Percentiles rank a stretch among this genome's conserved stretches.
These are phyloP conservation scores for Manis javanica DNA, from an alignment of 2,797 vertebrate genomes.

Conservation along the genomic window DNA sequence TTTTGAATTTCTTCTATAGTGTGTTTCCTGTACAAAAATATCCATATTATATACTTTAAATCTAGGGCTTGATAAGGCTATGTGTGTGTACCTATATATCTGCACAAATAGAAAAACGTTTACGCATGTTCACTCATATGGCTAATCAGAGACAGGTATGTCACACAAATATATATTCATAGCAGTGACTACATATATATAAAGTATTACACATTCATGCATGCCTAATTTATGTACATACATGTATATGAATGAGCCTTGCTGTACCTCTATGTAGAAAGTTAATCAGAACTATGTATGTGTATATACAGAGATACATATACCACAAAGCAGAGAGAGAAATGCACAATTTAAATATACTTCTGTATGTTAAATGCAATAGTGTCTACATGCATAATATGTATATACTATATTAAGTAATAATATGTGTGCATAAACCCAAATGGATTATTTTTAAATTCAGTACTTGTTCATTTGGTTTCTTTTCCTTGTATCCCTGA, in stretches of 20 bases:
- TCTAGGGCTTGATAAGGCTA: conserved; percentile 26
- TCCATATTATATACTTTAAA: conserved; percentile 50
- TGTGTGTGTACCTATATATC: background rate
- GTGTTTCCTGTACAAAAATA: conserved; percentile 57
- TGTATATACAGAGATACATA: background rate
- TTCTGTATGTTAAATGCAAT: background rate
- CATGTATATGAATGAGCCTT: background rate
- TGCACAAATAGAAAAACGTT: conserved; percentile 20
- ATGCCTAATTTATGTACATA: background rate
- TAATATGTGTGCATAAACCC: background rate
- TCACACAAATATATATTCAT: background rate
- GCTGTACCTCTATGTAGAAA: background rate
- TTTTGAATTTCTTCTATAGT: conserved; percentile 51
- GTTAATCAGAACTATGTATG: background rate
- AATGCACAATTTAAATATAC: background rate
- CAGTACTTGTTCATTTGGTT: background rate
- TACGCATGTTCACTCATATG: background rate
- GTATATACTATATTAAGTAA: background rate
- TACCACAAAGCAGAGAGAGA: background rate
- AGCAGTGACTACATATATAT: background rate
- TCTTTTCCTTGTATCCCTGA: background rate
- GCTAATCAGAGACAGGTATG: conserved; percentile 19
- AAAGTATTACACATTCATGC: background rate
- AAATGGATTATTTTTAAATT: background rate
- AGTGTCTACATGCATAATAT: background rate